Percentiles rank a stretch among this genome's conserved stretches.
Conservation (phyloP, 2,888 invertebrate species). For the Stramonita haemastoma region DNA sequence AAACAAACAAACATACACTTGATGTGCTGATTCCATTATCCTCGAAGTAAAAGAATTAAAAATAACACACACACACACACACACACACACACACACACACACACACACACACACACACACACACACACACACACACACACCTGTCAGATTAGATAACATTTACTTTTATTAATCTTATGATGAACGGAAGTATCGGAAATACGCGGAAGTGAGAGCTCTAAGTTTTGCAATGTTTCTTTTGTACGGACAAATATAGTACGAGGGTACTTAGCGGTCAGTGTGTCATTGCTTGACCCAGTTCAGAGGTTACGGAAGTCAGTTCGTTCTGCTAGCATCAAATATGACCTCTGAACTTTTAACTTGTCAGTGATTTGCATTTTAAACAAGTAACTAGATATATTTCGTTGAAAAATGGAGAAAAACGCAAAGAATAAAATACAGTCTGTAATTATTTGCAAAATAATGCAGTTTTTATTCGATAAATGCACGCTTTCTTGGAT, state of each 20-base stretch:
- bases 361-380: not conserved
- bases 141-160: not conserved
- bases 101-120: not conserved
- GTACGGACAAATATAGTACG: not conserved
- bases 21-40: not conserved
- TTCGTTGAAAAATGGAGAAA: not conserved
- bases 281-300: conserved; percentile 48
- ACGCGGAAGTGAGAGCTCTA: not conserved
- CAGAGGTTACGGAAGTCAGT: conserved; percentile 47
- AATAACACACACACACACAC: not conserved
- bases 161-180: not conserved
- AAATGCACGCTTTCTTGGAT: not conserved
- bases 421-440: not conserved
- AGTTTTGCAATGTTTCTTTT: not conserved
- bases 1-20: not conserved
- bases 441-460: not conserved
- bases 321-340: not conserved
- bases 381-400: not conserved
- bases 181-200: not conserved
- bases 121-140: not conserved
- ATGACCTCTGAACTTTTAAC: conserved; percentile 44
- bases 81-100: no score
- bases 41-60: not conserved
- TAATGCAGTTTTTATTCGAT: not conserved
- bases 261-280: conserved; percentile 40